Evolutionary conservation across 2,888 invertebrate genomes (phyloP).

Genomic region (Drosophila nr. perissopoda): DNA sequence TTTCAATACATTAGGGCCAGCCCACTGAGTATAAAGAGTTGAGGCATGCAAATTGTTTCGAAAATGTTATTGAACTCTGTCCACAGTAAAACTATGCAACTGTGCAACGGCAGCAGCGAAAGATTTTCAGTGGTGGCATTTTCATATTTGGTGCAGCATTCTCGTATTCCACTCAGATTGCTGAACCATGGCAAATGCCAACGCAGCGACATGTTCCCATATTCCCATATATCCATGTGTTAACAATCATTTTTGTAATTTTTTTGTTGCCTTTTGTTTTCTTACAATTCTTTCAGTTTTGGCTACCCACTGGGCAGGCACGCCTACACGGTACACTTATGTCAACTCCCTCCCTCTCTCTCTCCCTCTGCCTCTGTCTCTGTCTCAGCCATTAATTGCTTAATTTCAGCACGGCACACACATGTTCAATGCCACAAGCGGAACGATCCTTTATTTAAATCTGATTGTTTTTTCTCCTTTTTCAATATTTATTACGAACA

Average conservation of each 20-base stretch:
- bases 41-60: constrained; percentile 53
- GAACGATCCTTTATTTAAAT: constrained; percentile 44
- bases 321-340: constrained; percentile 34
- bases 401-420: constrained; percentile 45
- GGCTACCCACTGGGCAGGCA: constrained; percentile 34
- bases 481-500: constrained; percentile 69
- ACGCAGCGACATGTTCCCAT: constrained; percentile 46
- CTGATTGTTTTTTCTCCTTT: constrained; percentile 7
- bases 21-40: neutral
- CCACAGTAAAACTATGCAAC: neutral
- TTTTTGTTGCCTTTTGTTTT: constrained; percentile 2
- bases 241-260: constrained; percentile 51
- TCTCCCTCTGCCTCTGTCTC: neutral
- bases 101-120: constrained; percentile 2
- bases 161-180: constrained; percentile 14
- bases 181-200: constrained; percentile 38
- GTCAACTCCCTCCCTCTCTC: neutral
- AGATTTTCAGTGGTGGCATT: constrained; percentile 20
- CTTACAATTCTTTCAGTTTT: constrained; percentile 4
- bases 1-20: constrained; percentile 36
- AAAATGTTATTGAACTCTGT: constrained; percentile 70
- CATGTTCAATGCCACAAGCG: constrained; percentile 26
- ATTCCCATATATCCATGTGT: constrained; percentile 52
- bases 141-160: constrained; percentile 22
- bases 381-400: constrained; percentile 41